These are phyloP conservation scores for Proterorhinus semilunaris DNA, from an alignment of 2,113 vertebrate genomes.

Conservation along the genomic window DNA sequence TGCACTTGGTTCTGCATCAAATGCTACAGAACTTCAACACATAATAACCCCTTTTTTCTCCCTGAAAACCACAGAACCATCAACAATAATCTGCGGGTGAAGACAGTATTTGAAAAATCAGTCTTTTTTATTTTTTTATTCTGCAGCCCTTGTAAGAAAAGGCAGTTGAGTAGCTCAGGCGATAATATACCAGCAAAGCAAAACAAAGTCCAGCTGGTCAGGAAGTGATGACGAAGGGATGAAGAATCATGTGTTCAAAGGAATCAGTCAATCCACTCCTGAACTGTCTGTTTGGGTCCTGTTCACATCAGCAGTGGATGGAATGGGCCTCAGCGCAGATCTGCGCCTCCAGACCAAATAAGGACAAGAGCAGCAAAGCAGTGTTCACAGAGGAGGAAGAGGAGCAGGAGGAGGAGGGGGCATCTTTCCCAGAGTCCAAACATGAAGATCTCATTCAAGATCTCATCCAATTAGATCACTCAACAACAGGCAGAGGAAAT, in stretches of 20 bases:
- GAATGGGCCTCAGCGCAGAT: constrained; percentile 55
- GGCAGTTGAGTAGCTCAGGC: no score
- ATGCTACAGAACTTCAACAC: no score
- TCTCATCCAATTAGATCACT: neutral
- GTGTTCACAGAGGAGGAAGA: constrained; percentile 20
- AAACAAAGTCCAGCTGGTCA: neutral
- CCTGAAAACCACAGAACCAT: no score
- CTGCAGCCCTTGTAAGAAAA: no score
- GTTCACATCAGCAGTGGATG: constrained; percentile 66
- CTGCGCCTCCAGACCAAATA: constrained; percentile 73
- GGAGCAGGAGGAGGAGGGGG: constrained; percentile 19
- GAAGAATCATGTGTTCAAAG: neutral
- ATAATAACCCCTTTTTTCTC: no score
- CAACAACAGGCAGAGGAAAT: neutral
- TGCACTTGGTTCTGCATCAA: no score
- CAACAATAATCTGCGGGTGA: no score
- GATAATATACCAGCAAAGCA: neutral
- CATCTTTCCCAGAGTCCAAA: constrained; percentile 2
- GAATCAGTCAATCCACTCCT: neutral
- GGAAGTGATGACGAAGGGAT: neutral
- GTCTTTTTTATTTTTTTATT: no score
- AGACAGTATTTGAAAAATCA: no score
- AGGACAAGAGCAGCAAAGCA: constrained; percentile 63
- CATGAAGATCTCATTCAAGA: neutral
- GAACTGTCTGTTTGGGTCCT: constrained; percentile 29